These are phyloP conservation scores for Zosterops lateralis DNA, from an alignment of 2,113 vertebrate species.

Conservation along the genomic window DNA sequence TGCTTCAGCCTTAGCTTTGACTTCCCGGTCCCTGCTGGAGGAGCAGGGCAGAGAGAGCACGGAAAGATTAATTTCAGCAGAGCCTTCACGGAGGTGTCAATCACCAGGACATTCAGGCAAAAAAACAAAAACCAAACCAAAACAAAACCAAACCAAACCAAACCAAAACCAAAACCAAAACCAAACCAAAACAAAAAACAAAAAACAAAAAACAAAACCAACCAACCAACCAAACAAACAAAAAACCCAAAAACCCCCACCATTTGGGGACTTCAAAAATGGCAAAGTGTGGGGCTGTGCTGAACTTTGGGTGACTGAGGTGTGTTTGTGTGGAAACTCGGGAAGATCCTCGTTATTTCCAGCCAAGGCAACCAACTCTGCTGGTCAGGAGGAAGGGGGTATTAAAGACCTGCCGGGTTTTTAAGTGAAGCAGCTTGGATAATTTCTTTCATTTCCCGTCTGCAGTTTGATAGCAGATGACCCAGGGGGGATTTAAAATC, in stretches of 20 bases:
- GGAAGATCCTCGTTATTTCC: neutral
- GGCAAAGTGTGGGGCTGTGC: neutral
- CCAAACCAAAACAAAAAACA: no score
- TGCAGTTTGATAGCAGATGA: neutral
- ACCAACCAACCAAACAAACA: no score
- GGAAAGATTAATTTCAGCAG: fast-evolving
- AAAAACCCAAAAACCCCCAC: no score
- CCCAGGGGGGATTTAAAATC: neutral
- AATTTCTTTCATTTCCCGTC: neutral
- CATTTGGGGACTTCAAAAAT: neutral
- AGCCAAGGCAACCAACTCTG: neutral
- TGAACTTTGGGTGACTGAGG: neutral
- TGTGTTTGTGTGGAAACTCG: neutral
- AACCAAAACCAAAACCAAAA: no score
- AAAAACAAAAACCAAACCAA: no score
- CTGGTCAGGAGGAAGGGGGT: neutral
- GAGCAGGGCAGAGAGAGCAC: neutral
- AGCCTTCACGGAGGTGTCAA: neutral
- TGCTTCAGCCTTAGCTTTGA: neutral
- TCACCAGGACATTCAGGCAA: neutral
- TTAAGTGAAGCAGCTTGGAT: neutral
- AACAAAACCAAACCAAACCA: no score
- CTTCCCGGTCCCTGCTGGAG: neutral
- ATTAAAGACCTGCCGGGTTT: neutral
- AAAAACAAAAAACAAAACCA: no score